Evolutionary conservation across 2,113 vertebrate genomes (phyloP).

Genomic region (Synchiropus splendidus): DNA sequence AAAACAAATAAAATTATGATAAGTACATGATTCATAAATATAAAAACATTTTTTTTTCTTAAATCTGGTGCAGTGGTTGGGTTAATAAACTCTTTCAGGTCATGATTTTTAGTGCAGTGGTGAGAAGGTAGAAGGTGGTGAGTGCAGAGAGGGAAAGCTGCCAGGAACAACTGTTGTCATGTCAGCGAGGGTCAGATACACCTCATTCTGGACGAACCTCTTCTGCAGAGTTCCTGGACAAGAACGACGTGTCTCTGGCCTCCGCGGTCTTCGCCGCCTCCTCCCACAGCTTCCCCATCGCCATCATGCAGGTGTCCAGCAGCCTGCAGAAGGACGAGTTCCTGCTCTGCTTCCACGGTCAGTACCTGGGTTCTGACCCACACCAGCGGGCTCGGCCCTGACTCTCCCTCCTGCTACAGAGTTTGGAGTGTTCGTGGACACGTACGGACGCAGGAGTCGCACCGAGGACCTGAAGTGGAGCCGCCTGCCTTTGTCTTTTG

Average conservation of each 20-base stretch:
- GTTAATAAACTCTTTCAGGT: too few relatives aligned
- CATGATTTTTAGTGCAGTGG: too few relatives aligned
- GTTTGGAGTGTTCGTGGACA: slow-evolving; percentile 95
- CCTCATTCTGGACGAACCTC: too few relatives aligned
- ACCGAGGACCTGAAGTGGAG: slow-evolving; percentile 96
- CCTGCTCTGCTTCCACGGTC: slow-evolving; percentile 95
- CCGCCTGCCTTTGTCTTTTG: slow-evolving; percentile 89
- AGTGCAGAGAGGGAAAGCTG: too few relatives aligned
- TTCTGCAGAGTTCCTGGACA: slow-evolving; percentile 97
- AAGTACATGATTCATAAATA: too few relatives aligned
- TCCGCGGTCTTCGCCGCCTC: slow-evolving; percentile 88
- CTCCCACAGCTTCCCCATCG: slow-evolving; percentile 90
- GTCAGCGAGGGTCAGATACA: too few relatives aligned
- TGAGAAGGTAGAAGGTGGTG: too few relatives aligned
- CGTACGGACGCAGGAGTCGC: slow-evolving; percentile 87
- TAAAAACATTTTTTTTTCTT: too few relatives aligned
- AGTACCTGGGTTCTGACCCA: background rate
- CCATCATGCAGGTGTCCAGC: slow-evolving; percentile 89
- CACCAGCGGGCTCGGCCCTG: background rate
- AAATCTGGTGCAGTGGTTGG: too few relatives aligned
- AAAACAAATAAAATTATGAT: too few relatives aligned
- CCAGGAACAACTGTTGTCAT: too few relatives aligned
- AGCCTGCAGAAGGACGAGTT: slow-evolving; percentile 90
- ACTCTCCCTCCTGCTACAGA: slow-evolving; percentile 62
- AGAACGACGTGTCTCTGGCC: slow-evolving; percentile 89